phyloP scores from a whole-genome alignment of 2,797 vertebrate genomes.

The Streptopelia turtur region DNA sequence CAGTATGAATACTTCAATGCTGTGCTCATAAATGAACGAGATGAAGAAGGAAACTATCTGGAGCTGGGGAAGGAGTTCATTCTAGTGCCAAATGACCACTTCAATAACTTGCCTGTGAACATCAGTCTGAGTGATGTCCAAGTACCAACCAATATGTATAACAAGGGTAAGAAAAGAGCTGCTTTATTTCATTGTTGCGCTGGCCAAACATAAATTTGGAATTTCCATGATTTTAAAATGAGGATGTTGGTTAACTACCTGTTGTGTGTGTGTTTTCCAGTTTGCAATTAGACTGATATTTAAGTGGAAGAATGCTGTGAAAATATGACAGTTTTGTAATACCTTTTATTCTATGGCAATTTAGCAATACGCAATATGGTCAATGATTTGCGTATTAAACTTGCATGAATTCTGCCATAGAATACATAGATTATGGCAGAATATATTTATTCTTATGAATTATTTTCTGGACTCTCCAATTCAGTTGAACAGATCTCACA shows the following conservation, averaged over 20 bases:
- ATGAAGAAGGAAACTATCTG: slow-evolving; percentile 91
- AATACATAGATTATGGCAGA: background rate
- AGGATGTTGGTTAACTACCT: background rate
- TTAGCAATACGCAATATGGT: background rate
- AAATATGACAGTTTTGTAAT: background rate
- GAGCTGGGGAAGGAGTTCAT: slow-evolving; percentile 96
- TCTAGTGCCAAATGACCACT: slow-evolving; percentile 96
- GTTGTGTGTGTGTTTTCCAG: background rate
- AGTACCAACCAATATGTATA: slow-evolving; percentile 99
- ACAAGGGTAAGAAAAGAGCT: slow-evolving; percentile 86
- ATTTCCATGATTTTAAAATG: background rate
- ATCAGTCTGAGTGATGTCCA: slow-evolving; percentile 97
- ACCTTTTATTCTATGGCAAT: background rate
- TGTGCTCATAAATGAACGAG: slow-evolving; percentile 94
- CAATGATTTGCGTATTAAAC: background rate
- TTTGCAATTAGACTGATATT: background rate
- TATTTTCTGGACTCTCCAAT: background rate
- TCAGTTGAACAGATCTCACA: background rate
- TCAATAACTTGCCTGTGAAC: slow-evolving; percentile 97
- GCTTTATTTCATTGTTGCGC: background rate
- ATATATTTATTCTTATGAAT: background rate
- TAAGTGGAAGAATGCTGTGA: background rate
- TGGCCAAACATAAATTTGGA: background rate
- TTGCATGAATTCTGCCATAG: background rate
- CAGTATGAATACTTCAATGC: slow-evolving; percentile 99